Conservation (phyloP, 2,888 invertebrate genomes). For the Ceraclea dissimilis region DNA sequence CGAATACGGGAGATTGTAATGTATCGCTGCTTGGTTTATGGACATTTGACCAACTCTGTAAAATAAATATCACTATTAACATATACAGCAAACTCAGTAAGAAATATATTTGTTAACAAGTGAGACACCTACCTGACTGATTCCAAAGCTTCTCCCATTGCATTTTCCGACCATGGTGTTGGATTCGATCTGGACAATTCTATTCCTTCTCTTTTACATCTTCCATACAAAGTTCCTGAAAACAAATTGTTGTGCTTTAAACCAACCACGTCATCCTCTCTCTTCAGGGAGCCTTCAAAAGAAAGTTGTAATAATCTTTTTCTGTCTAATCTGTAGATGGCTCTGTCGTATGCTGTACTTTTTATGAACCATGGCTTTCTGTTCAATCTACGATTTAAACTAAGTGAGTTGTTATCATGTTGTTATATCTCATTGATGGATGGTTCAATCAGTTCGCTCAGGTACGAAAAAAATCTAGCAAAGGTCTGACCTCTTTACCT, state of each 20-base stretch:
- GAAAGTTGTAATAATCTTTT: no score
- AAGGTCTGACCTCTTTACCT: no score
- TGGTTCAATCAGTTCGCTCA: no score
- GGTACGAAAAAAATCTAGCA: no score
- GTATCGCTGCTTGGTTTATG: conserved; percentile 88
- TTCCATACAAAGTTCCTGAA: conserved; percentile 73
- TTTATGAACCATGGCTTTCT: no score
- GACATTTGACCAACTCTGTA: conserved; percentile 83
- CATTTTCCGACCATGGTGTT: conserved; percentile 92
- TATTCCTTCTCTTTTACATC: conserved; percentile 85
- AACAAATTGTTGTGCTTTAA: background rate
- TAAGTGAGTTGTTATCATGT: no score
- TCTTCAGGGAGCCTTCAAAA: no score
- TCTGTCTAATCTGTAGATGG: no score
- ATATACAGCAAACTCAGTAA: background rate
- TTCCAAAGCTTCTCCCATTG: conserved; percentile 84
- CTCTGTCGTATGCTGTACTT: no score
- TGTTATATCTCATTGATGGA: no score
- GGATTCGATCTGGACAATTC: conserved; percentile 82
- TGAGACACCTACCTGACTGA: conserved; percentile 71
- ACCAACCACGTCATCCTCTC: no score
- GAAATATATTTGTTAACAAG: background rate
- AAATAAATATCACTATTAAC: conserved; percentile 16
- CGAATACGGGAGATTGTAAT: conserved; percentile 84
- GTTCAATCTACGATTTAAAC: no score